These are phyloP conservation scores for Entelurus aequoreus DNA, from an alignment of 2,113 vertebrate genomes.

Conservation along the genomic window DNA sequence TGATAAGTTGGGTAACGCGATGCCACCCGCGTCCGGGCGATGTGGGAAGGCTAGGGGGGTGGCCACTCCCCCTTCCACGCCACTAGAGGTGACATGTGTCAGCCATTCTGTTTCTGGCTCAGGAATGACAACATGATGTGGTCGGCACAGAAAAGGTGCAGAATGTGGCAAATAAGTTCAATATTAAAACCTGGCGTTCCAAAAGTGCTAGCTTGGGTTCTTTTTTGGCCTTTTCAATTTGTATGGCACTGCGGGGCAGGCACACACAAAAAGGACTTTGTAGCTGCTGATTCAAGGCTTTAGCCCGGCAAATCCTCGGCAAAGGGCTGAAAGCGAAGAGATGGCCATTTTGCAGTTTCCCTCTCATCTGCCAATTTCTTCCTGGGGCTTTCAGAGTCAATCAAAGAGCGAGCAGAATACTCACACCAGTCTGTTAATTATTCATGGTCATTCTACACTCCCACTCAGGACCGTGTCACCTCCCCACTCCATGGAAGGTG, in stretches of 20 bases:
- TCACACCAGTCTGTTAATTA: conserved; percentile 74
- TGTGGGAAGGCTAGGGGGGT: conserved; percentile 65
- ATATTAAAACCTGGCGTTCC: conserved; percentile 6
- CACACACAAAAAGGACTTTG: conserved; percentile 50
- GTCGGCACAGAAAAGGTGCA: not conserved
- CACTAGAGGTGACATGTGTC: conserved; percentile 43
- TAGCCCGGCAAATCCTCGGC: conserved; percentile 54
- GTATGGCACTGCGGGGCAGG: conserved; percentile 38
- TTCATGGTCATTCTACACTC: conserved; percentile 66
- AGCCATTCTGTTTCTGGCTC: conserved; percentile 40
- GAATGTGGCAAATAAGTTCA: not conserved
- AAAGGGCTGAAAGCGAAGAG: conserved; percentile 60
- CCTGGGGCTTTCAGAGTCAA: conserved; percentile 70
- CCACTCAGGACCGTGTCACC: conserved; percentile 58
- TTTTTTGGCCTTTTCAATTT: conserved; percentile 33
- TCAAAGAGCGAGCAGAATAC: conserved; percentile 71
- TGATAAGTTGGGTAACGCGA: conserved; percentile 70
- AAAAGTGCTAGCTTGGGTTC: conserved; percentile 4
- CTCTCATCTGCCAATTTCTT: conserved; percentile 70
- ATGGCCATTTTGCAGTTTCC: conserved; percentile 66
- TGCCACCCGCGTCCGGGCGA: conserved; percentile 64
- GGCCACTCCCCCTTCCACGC: conserved; percentile 62
- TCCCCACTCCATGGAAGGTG: conserved; percentile 53
- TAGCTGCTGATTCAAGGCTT: conserved; percentile 66
- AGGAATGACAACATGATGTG: too few species aligned